These are phyloP conservation scores for Eumerus sabulonum DNA, from an alignment of 2,888 invertebrate species.

Conservation along the genomic window DNA sequence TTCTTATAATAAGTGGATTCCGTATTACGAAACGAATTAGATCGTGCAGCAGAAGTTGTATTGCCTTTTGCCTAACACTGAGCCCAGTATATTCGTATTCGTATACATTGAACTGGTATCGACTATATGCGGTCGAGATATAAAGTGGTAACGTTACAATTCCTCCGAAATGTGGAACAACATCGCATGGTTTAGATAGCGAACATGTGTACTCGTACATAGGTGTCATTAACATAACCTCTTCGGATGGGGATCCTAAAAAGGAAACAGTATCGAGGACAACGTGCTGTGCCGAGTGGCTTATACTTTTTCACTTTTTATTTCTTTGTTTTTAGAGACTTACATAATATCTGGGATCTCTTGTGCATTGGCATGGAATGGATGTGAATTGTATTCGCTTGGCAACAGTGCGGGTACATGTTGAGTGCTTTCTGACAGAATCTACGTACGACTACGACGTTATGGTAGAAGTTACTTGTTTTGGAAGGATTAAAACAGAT, in stretches of 20 bases:
- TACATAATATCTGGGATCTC: no score
- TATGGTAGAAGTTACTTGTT: no score
- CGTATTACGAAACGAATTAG: slow-evolving; percentile 11
- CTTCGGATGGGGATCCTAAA: slow-evolving; percentile 32
- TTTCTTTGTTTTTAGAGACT: no score
- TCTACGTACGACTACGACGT: neutral
- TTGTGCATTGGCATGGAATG: no score
- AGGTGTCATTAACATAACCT: slow-evolving; percentile 67
- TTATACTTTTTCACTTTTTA: slow-evolving; percentile 10
- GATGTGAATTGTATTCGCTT: slow-evolving; percentile 17
- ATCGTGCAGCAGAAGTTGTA: slow-evolving; percentile 8
- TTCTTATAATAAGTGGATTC: neutral
- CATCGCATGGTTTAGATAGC: neutral
- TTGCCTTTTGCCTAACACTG: slow-evolving; percentile 56
- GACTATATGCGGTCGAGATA: slow-evolving; percentile 7
- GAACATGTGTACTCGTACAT: slow-evolving; percentile 5
- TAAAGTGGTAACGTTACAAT: slow-evolving; percentile 29
- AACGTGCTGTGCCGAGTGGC: slow-evolving; percentile 27
- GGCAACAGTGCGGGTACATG: slow-evolving; percentile 21
- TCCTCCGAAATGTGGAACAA: slow-evolving; percentile 7
- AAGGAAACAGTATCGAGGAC: slow-evolving; percentile 43
- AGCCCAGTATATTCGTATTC: no score
- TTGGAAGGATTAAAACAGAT: no score
- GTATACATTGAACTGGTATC: neutral
- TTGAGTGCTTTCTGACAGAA: slow-evolving; percentile 3